A percentile compares a stretch with the other conserved stretches of the same genome.
These are phyloP conservation scores for Chrysopilus asiliformis DNA, from an alignment of 2,888 invertebrate genomes.

Conservation along the genomic window DNA sequence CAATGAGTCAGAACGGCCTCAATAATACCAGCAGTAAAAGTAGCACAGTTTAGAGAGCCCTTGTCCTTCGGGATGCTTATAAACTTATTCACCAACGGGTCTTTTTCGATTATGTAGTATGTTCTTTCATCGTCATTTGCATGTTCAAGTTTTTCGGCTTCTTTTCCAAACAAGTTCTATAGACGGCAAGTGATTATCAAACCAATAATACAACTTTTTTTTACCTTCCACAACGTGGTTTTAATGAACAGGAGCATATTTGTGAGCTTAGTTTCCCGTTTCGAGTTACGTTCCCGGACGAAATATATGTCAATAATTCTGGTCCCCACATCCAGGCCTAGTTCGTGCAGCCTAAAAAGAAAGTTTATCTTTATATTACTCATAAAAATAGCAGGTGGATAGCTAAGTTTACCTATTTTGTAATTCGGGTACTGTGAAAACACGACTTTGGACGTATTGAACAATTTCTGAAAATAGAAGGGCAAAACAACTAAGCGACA, in stretches of 20 bases:
- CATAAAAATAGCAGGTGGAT: no score
- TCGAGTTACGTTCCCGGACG: slow-evolving; percentile 83
- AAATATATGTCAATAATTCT: slow-evolving; percentile 88
- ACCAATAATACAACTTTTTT: slow-evolving; percentile 1
- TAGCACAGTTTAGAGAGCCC: slow-evolving; percentile 92
- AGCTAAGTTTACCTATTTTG: slow-evolving; percentile 68
- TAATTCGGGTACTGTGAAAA: slow-evolving; percentile 86
- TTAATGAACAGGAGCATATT: slow-evolving; percentile 93
- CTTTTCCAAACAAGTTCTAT: slow-evolving; percentile 87
- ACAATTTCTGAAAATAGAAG: slow-evolving; percentile 96
- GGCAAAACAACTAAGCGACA: slow-evolving; percentile 85
- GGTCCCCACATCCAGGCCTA: slow-evolving; percentile 90
- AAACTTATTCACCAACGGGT: slow-evolving; percentile 90
- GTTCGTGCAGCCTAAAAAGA: slow-evolving; percentile 65
- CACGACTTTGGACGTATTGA: slow-evolving; percentile 94
- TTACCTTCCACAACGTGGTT: slow-evolving; percentile 91
- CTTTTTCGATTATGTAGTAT: slow-evolving; percentile 97
- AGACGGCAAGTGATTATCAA: neutral
- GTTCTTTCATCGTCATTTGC: slow-evolving; percentile 97
- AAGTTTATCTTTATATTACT: neutral
- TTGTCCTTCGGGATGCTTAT: slow-evolving; percentile 98
- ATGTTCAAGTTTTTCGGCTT: slow-evolving; percentile 96
- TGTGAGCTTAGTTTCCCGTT: slow-evolving; percentile 86
- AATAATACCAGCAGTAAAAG: slow-evolving; percentile 96
- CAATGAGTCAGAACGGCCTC: slow-evolving; percentile 89